phyloP scores from a whole-genome alignment of 2,888 invertebrate genomes.

The Drosophila monieri region DNA sequence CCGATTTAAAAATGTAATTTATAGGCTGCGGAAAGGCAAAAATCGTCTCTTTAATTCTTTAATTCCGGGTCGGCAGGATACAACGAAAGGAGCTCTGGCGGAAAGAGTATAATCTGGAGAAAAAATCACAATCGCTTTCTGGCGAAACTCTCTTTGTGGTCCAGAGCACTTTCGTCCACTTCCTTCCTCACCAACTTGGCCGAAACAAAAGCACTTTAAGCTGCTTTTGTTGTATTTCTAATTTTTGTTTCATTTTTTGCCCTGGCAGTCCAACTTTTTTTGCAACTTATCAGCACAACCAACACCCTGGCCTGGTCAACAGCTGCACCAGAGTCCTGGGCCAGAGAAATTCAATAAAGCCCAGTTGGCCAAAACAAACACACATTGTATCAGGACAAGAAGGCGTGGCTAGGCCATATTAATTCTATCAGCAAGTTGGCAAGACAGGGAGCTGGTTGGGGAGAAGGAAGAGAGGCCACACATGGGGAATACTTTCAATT shows the following conservation, averaged over 20 bases:
- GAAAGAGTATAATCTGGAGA: not conserved
- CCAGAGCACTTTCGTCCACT: not conserved
- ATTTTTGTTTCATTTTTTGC: conserved; percentile 2
- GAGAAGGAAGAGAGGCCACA: not conserved
- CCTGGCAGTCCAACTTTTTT: conserved; percentile 36
- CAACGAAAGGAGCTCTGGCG: not conserved
- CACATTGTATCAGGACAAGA: not conserved
- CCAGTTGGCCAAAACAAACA: conserved; percentile 19
- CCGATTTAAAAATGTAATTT: conserved; percentile 4
- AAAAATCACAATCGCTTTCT: not conserved
- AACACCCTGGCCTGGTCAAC: conserved; percentile 32
- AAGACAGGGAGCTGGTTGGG: not conserved
- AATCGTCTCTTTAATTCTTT: not conserved
- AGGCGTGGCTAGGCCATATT: conserved; percentile 42
- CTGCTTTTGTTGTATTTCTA: conserved; percentile 52
- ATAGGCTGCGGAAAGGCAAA: not conserved
- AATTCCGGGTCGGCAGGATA: not conserved
- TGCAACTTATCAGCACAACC: conserved; percentile 28
- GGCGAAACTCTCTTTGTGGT: not conserved
- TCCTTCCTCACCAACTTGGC: conserved; percentile 6
- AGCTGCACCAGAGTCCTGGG: conserved; percentile 51
- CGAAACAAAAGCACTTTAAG: conserved; percentile 51
- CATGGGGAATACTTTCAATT: conserved; percentile 64
- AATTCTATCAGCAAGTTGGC: conserved; percentile 49
- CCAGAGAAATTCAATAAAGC: conserved; percentile 63